phyloP scores from a whole-genome alignment of 2,797 vertebrate genomes.

The Dallia pectoralis region DNA sequence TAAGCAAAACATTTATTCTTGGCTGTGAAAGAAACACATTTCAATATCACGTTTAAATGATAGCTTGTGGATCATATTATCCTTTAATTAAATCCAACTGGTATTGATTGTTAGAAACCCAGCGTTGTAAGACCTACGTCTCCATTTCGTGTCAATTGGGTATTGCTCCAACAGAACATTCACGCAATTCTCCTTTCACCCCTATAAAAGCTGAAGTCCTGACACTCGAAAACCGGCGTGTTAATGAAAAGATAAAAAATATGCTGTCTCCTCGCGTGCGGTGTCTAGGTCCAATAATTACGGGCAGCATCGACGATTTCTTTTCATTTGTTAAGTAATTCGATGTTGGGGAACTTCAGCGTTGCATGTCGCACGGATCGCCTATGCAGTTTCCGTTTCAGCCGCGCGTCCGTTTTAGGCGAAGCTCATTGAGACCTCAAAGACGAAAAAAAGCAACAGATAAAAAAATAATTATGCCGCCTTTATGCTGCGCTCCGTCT shows the following conservation, averaged over 20 bases:
- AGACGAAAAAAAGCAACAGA: not conserved
- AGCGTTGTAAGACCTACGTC: not conserved
- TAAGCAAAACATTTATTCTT: not conserved
- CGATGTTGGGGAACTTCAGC: slow-evolving; percentile 27
- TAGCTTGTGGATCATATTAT: not conserved
- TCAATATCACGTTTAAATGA: not conserved
- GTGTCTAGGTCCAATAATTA: not conserved
- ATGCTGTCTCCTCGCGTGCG: not conserved
- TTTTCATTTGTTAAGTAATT: slow-evolving; percentile 39
- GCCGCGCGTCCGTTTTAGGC: not conserved
- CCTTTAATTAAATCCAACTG: not conserved
- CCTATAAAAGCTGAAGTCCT: not conserved
- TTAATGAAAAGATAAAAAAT: not conserved
- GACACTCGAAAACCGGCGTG: not conserved
- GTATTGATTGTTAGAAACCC: not conserved
- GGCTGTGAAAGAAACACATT: not conserved
- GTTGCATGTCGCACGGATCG: not conserved
- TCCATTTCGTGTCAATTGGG: too few relatives aligned
- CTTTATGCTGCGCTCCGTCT: slow-evolving; percentile 18
- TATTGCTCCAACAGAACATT: not conserved
- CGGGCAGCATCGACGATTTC: slow-evolving; percentile 15
- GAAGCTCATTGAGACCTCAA: not conserved
- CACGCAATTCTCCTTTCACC: not conserved
- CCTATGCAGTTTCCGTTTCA: slow-evolving; percentile 2
- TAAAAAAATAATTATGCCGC: slow-evolving; percentile 27